phyloP scores from a whole-genome alignment of 2,888 invertebrate genomes.

The Sarcophaga rosellei region DNA sequence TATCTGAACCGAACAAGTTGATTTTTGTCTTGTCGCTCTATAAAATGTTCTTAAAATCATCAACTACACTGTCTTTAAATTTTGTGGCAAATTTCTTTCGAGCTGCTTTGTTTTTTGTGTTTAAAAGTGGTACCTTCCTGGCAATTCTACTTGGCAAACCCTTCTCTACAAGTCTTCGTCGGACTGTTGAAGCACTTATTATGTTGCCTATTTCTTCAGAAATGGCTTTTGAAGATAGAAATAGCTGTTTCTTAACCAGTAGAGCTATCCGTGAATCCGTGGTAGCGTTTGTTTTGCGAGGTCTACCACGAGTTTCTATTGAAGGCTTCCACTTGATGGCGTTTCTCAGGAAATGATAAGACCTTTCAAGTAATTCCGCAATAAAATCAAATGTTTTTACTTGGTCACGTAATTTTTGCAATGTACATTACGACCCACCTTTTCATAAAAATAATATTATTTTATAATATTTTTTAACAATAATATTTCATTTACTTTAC shows the following conservation, averaged over 20 bases:
- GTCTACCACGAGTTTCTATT: neutral
- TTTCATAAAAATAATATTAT: neutral
- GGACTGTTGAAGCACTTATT: too few relatives aligned
- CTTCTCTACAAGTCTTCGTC: too few relatives aligned
- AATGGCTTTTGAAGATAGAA: neutral
- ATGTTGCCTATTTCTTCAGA: too few relatives aligned
- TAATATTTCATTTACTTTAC: too few relatives aligned
- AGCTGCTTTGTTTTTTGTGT: too few relatives aligned
- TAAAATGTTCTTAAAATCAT: neutral
- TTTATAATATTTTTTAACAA: too few relatives aligned
- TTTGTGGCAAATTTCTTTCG: too few relatives aligned
- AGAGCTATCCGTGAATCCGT: neutral
- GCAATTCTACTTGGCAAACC: too few relatives aligned
- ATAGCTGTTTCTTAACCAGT: neutral
- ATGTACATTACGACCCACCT: constrained; percentile 11
- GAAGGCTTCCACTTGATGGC: neutral
- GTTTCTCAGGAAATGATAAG: neutral
- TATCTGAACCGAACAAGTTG: too few relatives aligned
- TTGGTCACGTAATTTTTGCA: neutral
- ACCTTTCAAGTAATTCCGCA: neutral
- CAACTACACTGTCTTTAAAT: neutral
- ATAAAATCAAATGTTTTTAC: too few relatives aligned
- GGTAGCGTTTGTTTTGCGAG: neutral
- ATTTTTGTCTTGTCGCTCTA: neutral
- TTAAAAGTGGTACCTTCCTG: too few relatives aligned